Percentiles rank a stretch among this genome's conserved stretches.
Conservation (phyloP, 1,140 invertebrate genomes). For the Eurosta solidaginis region DNA sequence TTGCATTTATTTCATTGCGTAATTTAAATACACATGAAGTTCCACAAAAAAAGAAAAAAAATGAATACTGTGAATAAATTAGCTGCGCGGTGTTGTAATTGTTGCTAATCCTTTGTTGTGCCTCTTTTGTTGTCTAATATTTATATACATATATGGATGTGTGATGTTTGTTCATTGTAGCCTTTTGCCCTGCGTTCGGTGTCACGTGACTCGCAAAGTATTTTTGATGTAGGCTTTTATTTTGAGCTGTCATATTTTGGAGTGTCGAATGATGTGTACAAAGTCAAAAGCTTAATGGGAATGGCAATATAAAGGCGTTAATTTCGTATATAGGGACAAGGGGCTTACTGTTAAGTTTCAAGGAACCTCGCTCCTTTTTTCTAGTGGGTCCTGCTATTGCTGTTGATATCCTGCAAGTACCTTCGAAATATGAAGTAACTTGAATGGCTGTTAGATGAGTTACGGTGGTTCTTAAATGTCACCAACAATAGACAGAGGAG, state of each 20-base stretch:
- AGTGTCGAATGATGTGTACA: background rate
- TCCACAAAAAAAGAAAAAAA: background rate
- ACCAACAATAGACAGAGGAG: no score
- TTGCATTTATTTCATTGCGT: slow-evolving; percentile 18
- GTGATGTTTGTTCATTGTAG: background rate
- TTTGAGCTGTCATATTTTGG: slow-evolving; percentile 5
- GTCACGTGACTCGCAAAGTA: slow-evolving; percentile 16
- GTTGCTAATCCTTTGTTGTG: slow-evolving; percentile 16
- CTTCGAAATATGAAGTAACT: no score
- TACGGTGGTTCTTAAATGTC: no score
- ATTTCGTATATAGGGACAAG: background rate
- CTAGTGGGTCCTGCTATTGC: no score
- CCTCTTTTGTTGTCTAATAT: background rate
- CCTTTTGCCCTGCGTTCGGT: background rate
- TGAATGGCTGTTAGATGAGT: no score
- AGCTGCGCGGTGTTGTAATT: slow-evolving; percentile 6
- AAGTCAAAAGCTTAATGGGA: slow-evolving; percentile 1
- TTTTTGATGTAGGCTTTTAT: background rate
- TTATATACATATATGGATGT: background rate
- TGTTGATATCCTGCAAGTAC: no score
- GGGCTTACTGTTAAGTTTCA: no score
- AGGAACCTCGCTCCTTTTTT: no score
- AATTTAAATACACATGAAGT: background rate
- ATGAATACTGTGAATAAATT: background rate
- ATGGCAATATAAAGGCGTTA: background rate